Conservation (phyloP, 2,888 invertebrate genomes). For the Polietes domitor region DNA sequence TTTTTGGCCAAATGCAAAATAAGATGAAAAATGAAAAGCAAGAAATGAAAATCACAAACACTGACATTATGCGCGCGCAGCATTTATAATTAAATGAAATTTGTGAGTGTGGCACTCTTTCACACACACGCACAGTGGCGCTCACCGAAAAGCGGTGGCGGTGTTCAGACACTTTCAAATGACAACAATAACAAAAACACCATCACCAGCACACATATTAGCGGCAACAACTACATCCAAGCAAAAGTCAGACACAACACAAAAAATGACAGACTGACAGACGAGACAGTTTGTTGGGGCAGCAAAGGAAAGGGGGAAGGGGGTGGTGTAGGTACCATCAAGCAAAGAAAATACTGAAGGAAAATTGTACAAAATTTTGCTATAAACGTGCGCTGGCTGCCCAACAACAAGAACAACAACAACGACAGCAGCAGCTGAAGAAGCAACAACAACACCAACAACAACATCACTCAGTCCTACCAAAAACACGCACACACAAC, state of each 20-base stretch:
- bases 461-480: conserved; percentile 11
- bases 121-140: conserved; percentile 11
- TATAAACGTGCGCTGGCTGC: conserved; percentile 50
- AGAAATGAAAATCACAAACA: conserved; percentile 15
- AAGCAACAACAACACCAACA: conserved; percentile 46
- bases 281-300: neutral
- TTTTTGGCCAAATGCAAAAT: conserved; percentile 41
- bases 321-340: neutral
- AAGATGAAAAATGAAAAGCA: neutral
- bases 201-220: no score
- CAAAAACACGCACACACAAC: conserved; percentile 36
- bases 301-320: neutral
- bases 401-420: conserved; percentile 37
- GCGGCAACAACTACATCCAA: conserved; percentile 46
- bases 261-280: conserved; percentile 27
- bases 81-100: conserved; percentile 60
- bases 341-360: conserved; percentile 1
- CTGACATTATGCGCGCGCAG: conserved; percentile 61
- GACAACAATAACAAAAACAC: conserved; percentile 48
- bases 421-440: neutral
- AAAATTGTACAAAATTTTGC: conserved; percentile 47
- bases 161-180: conserved; percentile 38
- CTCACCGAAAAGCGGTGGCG: conserved; percentile 6
- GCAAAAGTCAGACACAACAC: neutral
- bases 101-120: neutral